A percentile compares a stretch with the other conserved stretches of the same genome.
Evolutionary conservation across 2,113 vertebrate species (phyloP).

Genomic region (Cheirogaleus medius): DNA sequence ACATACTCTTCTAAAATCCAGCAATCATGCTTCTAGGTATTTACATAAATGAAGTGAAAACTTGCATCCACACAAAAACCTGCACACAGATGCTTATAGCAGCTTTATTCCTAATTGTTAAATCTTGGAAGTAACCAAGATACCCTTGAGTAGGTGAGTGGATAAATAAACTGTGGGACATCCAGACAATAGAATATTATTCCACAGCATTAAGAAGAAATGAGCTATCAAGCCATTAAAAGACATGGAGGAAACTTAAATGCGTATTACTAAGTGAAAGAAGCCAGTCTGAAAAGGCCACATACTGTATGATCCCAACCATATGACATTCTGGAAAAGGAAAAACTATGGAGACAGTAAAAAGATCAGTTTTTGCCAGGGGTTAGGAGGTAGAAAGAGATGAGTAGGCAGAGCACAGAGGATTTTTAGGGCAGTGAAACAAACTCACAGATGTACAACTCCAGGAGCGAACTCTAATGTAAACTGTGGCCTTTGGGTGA

Average conservation of each 20-base stretch:
- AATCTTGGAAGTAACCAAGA: neutral
- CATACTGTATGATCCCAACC: neutral
- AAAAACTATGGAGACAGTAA: neutral
- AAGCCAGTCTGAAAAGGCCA: neutral
- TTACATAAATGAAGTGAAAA: neutral
- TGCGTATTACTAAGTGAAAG: neutral
- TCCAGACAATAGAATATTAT: neutral
- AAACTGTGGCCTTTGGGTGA: neutral
- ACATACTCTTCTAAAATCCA: neutral
- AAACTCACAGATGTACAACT: neutral
- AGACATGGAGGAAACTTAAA: neutral
- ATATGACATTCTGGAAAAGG: neutral
- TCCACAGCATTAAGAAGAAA: neutral
- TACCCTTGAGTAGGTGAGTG: neutral
- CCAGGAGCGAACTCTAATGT: neutral
- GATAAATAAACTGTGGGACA: neutral
- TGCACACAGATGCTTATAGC: neutral
- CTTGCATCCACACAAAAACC: neutral
- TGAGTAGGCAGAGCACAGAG: neutral
- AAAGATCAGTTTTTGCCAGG: neutral
- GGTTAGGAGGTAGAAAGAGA: too few relatives aligned
- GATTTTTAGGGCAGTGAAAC: neutral
- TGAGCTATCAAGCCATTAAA: neutral
- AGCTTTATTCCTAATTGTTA: neutral
- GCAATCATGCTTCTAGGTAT: neutral